phyloP scores from a whole-genome alignment of 2,797 vertebrate species.

The Propithecus perrieri region DNA sequence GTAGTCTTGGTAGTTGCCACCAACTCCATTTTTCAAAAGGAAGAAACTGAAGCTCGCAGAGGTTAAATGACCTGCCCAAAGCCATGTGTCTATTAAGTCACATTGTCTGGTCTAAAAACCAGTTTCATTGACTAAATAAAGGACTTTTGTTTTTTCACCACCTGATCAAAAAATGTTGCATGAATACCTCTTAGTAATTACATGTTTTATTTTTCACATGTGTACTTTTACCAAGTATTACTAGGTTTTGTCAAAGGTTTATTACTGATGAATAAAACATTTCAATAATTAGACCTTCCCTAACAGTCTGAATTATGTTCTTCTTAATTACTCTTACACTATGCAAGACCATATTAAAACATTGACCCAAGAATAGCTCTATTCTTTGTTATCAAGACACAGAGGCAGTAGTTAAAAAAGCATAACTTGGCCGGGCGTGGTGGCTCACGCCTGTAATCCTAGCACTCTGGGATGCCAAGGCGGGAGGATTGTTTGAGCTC shows the following conservation, averaged over 20 bases:
- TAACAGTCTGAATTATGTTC: conserved; percentile 51
- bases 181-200: not conserved
- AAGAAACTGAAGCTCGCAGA: not conserved
- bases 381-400: conserved; percentile 66
- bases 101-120: not conserved
- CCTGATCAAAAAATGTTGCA: not conserved
- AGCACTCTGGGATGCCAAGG: too few relatives aligned
- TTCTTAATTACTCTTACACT: conserved; percentile 57
- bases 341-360: conserved; percentile 39
- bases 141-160: not conserved
- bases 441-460: too few relatives aligned
- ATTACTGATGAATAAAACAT: conserved; percentile 66
- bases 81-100: not conserved
- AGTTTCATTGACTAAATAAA: not conserved
- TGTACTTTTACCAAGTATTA: not conserved
- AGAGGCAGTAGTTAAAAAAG: conserved; percentile 54
- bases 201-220: not conserved
- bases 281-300: conserved; percentile 65
- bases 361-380: conserved; percentile 44
- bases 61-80: not conserved
- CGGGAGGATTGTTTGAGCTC: too few relatives aligned
- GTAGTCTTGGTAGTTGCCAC: not conserved
- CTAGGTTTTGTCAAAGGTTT: conserved; percentile 10
- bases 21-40: not conserved
- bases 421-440: not conserved